These are phyloP conservation scores for Rotaria macrura DNA, from an alignment of 2,888 invertebrate species.

Conservation along the genomic window DNA sequence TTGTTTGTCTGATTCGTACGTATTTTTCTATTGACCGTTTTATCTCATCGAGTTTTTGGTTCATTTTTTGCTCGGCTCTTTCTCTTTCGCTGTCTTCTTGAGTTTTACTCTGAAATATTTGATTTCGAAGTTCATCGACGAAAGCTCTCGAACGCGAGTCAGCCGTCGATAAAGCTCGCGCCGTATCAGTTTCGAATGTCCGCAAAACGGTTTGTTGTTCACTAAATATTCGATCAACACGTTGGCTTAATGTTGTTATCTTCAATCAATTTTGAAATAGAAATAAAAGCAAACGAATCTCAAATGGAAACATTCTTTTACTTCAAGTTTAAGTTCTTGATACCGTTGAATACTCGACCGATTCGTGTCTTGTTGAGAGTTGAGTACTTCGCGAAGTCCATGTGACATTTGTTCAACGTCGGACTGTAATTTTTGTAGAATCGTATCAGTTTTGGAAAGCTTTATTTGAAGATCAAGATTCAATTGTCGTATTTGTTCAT, in stretches of 20 bases:
- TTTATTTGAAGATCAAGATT: constrained; percentile 33
- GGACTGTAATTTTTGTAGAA: constrained; percentile 22
- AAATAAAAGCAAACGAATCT: not conserved
- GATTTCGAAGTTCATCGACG: constrained; percentile 28
- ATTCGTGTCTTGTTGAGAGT: constrained; percentile 24
- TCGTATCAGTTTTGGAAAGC: constrained; percentile 12
- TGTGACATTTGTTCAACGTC: constrained; percentile 17
- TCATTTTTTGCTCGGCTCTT: constrained; percentile 21
- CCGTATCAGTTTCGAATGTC: constrained; percentile 33
- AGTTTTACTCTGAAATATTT: constrained; percentile 23
- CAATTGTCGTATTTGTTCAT: constrained; percentile 10
- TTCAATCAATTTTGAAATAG: constrained; percentile 14
- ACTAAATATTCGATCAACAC: constrained; percentile 28
- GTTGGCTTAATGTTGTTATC: constrained; percentile 23
- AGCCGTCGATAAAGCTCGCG: constrained; percentile 25
- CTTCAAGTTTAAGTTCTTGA: constrained; percentile 29
- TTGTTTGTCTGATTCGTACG: not conserved
- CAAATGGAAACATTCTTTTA: not conserved
- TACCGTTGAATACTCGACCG: constrained; percentile 15
- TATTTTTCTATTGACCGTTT: constrained; percentile 29
- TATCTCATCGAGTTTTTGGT: constrained; percentile 26
- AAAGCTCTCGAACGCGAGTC: constrained; percentile 17
- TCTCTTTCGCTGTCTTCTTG: constrained; percentile 26
- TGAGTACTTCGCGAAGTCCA: constrained; percentile 13
- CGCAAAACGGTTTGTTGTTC: constrained; percentile 30